Conservation (phyloP, 2,113 vertebrate species). For the Oncorhynchus nerka region DNA sequence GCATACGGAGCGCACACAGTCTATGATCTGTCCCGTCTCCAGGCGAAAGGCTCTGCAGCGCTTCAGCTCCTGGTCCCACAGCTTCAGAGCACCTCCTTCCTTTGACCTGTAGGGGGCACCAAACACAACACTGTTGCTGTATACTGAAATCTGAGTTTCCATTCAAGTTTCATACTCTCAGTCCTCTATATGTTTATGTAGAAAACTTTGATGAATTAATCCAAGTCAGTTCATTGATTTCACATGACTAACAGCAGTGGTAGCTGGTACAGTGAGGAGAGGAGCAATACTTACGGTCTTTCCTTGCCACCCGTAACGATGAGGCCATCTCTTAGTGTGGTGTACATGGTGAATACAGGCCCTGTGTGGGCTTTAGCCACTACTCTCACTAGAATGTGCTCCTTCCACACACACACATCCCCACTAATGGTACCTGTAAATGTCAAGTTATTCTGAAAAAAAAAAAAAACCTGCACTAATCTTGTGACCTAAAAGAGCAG, state of each 20-base stretch:
- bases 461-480: constrained; percentile 81
- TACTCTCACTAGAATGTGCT: constrained; percentile 90
- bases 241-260: too few species aligned
- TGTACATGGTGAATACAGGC: constrained; percentile 98
- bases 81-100: constrained; percentile 93
- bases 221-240: too few species aligned
- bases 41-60: constrained; percentile 91
- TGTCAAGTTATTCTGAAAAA: constrained; percentile 99
- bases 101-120: constrained; percentile 80
- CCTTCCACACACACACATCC: constrained; percentile 99
- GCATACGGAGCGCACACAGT: constrained; percentile 93
- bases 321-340: constrained; percentile 92
- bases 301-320: constrained; percentile 98
- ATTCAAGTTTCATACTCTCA: too few species aligned
- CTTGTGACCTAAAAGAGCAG: constrained; percentile 78
- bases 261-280: not conserved
- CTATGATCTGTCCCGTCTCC: constrained; percentile 90
- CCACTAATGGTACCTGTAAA: constrained; percentile 99
- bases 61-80: constrained; percentile 96
- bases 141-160: not conserved
- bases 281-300: constrained; percentile 86
- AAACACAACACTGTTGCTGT: constrained; percentile 5
- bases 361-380: constrained; percentile 98
- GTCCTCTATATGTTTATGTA: too few species aligned
- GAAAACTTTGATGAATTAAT: too few species aligned